Conservation (phyloP, 2,888 invertebrate genomes). For the Palloptera scutellata region DNA sequence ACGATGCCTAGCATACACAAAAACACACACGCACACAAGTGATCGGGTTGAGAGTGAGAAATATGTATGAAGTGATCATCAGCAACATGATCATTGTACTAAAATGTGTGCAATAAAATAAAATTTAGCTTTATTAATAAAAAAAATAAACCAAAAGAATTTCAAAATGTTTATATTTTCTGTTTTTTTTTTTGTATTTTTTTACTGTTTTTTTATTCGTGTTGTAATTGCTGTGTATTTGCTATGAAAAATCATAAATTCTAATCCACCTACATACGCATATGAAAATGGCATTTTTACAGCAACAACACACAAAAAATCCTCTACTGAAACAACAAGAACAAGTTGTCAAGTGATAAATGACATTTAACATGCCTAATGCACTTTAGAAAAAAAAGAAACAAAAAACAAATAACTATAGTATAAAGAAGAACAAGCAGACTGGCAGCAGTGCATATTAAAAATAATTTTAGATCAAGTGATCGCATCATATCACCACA, state of each 20-base stretch:
- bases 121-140: conserved; percentile 25
- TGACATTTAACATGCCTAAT: conserved; percentile 59
- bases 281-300: conserved; percentile 12
- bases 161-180: background rate
- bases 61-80: background rate
- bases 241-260: conserved; percentile 23
- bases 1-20: too few species aligned
- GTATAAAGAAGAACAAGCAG: too few species aligned
- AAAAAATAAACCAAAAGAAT: conserved; percentile 11
- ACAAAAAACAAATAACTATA: too few species aligned
- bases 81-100: background rate
- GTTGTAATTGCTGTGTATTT: background rate
- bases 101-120: conserved; percentile 7
- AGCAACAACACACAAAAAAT: conserved; percentile 8
- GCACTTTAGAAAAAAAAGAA: conserved; percentile 14
- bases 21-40: background rate
- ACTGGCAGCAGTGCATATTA: too few species aligned
- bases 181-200: background rate
- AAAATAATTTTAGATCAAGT: too few species aligned
- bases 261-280: conserved; percentile 18
- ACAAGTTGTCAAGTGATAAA: conserved; percentile 60
- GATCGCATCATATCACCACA: too few species aligned
- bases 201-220: background rate
- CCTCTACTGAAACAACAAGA: conserved; percentile 12
- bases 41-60: background rate